These are phyloP conservation scores for Anguilla obscura DNA, from an alignment of 2,797 vertebrate species.

Conservation along the genomic window DNA sequence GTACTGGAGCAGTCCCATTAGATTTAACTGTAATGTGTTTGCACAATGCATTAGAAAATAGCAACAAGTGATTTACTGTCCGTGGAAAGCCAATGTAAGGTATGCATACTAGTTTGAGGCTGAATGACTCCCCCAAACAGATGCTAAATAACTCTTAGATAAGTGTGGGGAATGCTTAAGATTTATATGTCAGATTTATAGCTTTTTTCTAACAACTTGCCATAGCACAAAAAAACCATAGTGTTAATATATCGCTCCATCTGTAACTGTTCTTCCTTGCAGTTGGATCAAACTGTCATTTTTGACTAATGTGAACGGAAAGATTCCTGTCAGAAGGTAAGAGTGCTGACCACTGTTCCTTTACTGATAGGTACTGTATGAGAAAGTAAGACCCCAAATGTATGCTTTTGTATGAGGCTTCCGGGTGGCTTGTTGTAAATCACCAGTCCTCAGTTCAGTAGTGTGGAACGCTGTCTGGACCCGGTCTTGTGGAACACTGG, in stretches of 20 bases:
- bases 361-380: background rate
- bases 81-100: background rate
- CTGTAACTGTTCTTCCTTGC: slow-evolving; percentile 36
- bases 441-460: background rate
- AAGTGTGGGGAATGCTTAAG: slow-evolving; percentile 39
- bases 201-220: slow-evolving; percentile 31
- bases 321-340: slow-evolving; percentile 97
- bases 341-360: slow-evolving; percentile 39
- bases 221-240: background rate
- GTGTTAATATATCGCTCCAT: background rate
- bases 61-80: background rate
- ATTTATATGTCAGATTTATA: slow-evolving; percentile 40
- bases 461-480: background rate
- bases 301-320: slow-evolving; percentile 91
- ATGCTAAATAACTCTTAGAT: slow-evolving; percentile 2
- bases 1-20: slow-evolving; percentile 52
- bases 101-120: background rate
- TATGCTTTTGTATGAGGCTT: background rate
- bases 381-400: background rate
- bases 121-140: background rate
- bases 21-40: background rate
- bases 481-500: background rate
- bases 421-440: background rate
- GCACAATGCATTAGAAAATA: background rate
- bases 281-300: slow-evolving; percentile 99